These are phyloP conservation scores for Nephila pilipes DNA, from an alignment of 1,140 invertebrate genomes.

Conservation along the genomic window DNA sequence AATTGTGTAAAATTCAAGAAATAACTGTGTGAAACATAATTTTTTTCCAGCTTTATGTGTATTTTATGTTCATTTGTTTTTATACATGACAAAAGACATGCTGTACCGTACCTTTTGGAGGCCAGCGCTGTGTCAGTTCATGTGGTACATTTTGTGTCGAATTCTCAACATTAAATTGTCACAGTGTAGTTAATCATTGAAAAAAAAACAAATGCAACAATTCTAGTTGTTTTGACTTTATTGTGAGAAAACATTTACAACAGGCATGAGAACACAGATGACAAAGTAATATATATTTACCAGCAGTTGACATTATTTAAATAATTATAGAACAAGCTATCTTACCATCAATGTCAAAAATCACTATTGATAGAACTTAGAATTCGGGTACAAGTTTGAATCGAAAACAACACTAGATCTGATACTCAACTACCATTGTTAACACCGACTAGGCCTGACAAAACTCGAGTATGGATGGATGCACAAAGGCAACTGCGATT, in stretches of 20 bases:
- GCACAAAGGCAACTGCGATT: constrained; percentile 73
- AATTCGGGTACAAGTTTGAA: background rate
- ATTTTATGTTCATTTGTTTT: too few relatives aligned
- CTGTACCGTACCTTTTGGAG: too few relatives aligned
- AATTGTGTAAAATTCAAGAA: too few relatives aligned
- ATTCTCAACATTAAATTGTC: too few relatives aligned
- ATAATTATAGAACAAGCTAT: constrained; percentile 75
- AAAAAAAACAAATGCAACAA: background rate
- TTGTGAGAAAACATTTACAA: constrained; percentile 77
- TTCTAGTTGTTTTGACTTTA: constrained; percentile 73
- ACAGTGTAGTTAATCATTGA: too few relatives aligned
- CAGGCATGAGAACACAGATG: constrained; percentile 74
- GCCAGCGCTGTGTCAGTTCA: too few relatives aligned
- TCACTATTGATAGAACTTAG: constrained; percentile 16
- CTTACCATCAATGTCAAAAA: constrained; percentile 48
- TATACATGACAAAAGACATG: too few relatives aligned
- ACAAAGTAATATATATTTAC: constrained; percentile 63
- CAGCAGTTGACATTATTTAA: constrained; percentile 59
- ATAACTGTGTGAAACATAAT: too few relatives aligned
- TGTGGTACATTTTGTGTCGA: too few relatives aligned
- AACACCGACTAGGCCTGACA: constrained; percentile 66
- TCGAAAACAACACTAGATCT: constrained; percentile 63
- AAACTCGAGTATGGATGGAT: constrained; percentile 68
- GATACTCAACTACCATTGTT: constrained; percentile 50
- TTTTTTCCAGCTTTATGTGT: too few relatives aligned